Evolutionary conservation across 2,888 invertebrate genomes (phyloP).

Genomic region (Leucozona laternaria): DNA sequence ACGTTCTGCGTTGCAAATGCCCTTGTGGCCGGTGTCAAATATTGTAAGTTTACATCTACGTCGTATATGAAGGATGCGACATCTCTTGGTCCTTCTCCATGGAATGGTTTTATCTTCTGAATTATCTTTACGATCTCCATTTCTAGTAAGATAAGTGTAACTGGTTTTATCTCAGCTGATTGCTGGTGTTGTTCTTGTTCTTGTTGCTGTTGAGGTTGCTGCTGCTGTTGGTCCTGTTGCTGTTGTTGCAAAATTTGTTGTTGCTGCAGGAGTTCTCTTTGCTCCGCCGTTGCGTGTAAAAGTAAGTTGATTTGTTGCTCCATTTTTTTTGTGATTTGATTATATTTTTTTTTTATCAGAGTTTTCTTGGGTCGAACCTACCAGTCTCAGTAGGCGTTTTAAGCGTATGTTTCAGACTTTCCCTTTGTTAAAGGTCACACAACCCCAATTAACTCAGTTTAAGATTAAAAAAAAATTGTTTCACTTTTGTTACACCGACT

Average conservation of each 20-base stretch:
- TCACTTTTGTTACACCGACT: too few relatives aligned
- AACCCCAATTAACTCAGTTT: too few relatives aligned
- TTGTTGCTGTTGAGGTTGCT: not conserved
- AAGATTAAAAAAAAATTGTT: not conserved
- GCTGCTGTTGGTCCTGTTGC: too few relatives aligned
- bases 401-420: too few relatives aligned
- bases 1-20: not conserved
- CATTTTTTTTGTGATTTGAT: not conserved
- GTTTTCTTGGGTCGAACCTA: conserved; percentile 2
- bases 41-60: too few relatives aligned
- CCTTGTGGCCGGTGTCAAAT: too few relatives aligned
- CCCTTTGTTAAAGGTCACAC: too few relatives aligned
- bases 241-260: not conserved
- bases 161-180: not conserved
- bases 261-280: not conserved
- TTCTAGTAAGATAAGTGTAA: not conserved
- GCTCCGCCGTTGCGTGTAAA: not conserved
- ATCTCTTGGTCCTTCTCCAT: not conserved
- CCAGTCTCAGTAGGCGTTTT: not conserved
- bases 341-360: not conserved
- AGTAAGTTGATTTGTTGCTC: not conserved
- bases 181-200: not conserved
- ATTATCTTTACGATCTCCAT: not conserved
- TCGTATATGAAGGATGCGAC: too few relatives aligned
- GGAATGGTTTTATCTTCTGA: not conserved